A percentile compares a stretch with the other conserved stretches of the same genome.
phyloP scores from a whole-genome alignment of 1,140 invertebrate genomes.

The Bombus cullumanus region DNA sequence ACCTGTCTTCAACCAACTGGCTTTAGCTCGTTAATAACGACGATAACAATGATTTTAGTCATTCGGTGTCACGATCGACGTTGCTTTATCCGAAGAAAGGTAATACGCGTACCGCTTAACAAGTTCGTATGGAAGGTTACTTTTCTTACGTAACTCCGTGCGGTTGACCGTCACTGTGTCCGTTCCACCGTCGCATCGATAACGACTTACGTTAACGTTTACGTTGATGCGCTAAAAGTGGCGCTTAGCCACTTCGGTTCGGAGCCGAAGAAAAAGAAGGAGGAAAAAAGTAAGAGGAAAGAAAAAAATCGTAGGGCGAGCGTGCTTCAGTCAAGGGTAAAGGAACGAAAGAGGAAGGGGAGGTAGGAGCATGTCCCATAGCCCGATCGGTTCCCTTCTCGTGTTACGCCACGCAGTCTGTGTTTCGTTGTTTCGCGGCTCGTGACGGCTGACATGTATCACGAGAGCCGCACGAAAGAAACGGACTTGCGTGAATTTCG shows the following conservation, averaged over 20 bases:
- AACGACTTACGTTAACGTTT: no score
- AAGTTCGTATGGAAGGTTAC: no score
- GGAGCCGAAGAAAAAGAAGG: background rate
- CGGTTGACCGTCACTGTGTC: no score
- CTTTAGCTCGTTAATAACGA: no score
- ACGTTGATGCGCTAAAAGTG: slow-evolving; percentile 14
- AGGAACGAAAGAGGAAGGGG: background rate
- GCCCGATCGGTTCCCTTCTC: slow-evolving; percentile 61
- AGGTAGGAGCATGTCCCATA: slow-evolving; percentile 28
- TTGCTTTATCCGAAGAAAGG: no score
- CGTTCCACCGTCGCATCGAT: no score
- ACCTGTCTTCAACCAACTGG: no score
- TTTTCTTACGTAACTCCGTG: no score
- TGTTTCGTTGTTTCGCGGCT: slow-evolving; percentile 72
- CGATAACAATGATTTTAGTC: no score
- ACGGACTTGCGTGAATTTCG: slow-evolving; percentile 33
- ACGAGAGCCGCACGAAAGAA: slow-evolving; percentile 17
- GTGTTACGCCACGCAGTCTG: slow-evolving; percentile 74
- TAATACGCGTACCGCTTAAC: no score
- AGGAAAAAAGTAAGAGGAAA: background rate
- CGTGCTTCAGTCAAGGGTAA: background rate
- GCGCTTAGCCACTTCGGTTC: slow-evolving; percentile 53
- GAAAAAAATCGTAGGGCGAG: background rate
- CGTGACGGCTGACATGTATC: slow-evolving; percentile 60
- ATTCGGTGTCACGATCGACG: no score